Percentiles rank a stretch among this genome's conserved stretches.
phyloP scores from a whole-genome alignment of 1,140 invertebrate species.

The Sarcophaga bullata region DNA sequence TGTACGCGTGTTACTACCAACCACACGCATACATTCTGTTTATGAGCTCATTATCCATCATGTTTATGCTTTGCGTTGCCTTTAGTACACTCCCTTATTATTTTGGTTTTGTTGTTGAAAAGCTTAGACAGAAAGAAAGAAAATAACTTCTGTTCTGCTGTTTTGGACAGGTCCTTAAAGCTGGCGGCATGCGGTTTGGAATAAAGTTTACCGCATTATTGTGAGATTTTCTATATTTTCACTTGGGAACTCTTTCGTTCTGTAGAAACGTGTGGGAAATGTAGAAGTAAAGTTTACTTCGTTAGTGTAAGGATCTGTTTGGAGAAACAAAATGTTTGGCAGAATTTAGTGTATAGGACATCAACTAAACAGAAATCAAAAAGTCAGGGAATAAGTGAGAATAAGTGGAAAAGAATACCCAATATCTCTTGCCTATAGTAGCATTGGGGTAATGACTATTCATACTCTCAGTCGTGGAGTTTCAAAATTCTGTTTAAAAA shows the following conservation, averaged over 20 bases:
- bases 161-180: constrained; percentile 21
- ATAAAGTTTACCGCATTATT: not conserved
- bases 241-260: not conserved
- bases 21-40: not conserved
- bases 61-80: constrained; percentile 25
- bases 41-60: constrained; percentile 29
- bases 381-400: too few relatives aligned
- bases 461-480: too few relatives aligned
- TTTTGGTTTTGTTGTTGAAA: not conserved
- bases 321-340: too few relatives aligned
- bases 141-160: not conserved
- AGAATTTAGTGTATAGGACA: too few relatives aligned
- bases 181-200: not conserved
- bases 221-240: not conserved
- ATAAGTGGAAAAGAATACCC: too few relatives aligned
- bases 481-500: too few relatives aligned
- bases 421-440: too few relatives aligned
- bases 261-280: not conserved
- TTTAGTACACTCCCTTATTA: not conserved
- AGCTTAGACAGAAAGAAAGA: too few relatives aligned
- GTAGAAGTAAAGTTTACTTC: too few relatives aligned
- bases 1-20: constrained; percentile 9
- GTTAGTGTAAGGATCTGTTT: too few relatives aligned
- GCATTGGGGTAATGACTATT: too few relatives aligned
- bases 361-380: too few relatives aligned